Evolutionary conservation across 2,888 invertebrate genomes (phyloP).

Genomic region (Gymnocheta viridis): DNA sequence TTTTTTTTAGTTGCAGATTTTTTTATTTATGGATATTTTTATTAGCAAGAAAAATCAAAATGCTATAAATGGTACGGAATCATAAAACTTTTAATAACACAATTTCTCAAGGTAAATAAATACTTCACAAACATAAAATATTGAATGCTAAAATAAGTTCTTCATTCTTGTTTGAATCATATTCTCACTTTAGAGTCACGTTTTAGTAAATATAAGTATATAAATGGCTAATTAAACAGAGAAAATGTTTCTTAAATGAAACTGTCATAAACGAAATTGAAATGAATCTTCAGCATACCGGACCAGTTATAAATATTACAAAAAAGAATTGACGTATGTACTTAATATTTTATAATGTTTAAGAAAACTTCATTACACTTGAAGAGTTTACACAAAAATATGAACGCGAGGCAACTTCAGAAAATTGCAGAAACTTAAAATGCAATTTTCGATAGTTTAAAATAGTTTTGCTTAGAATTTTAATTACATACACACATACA

Average conservation of each 20-base stretch:
- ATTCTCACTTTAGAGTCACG: not conserved
- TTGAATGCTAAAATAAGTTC: constrained; percentile 5
- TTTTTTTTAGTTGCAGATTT: not conserved
- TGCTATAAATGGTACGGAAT: constrained; percentile 2
- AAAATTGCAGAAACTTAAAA: not conserved
- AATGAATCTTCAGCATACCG: not conserved
- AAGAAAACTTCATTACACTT: constrained; percentile 5
- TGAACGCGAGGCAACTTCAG: not conserved
- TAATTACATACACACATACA: not conserved
- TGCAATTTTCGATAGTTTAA: not conserved
- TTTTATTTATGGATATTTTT: not conserved
- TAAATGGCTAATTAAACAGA: constrained; percentile 27
- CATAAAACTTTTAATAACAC: not conserved
- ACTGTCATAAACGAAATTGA: constrained; percentile 24
- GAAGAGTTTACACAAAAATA: not conserved
- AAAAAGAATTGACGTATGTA: not conserved
- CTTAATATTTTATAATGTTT: not conserved
- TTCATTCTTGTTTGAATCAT: not conserved
- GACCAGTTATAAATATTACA: not conserved
- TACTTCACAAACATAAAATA: not conserved
- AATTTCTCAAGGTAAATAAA: constrained; percentile 1
- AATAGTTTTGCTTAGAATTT: not conserved
- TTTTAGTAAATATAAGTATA: not conserved
- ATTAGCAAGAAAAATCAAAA: constrained; percentile 1
- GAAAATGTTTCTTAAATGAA: constrained; percentile 6